phyloP scores from a whole-genome alignment of 2,113 vertebrate species.

The Sylvietta virens region DNA sequence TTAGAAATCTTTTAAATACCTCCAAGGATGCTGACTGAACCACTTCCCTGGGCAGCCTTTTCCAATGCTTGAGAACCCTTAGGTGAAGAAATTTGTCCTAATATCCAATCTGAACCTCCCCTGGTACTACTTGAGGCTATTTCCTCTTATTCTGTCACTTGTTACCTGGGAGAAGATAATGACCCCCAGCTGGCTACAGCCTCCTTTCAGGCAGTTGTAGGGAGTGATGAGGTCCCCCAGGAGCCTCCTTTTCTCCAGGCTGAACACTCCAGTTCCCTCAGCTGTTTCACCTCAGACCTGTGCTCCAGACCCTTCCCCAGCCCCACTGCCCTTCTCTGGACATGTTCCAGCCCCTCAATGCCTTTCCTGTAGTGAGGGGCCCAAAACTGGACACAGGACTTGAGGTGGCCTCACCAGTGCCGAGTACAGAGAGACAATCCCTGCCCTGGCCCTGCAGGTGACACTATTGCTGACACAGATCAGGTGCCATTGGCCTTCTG shows the following conservation, averaged over 20 bases:
- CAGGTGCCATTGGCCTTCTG: background rate
- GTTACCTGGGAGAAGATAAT: background rate
- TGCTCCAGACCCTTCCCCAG: background rate
- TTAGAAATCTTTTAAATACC: background rate
- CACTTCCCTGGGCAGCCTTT: background rate
- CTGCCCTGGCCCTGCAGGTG: background rate
- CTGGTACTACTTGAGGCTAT: background rate
- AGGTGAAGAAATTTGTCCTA: background rate
- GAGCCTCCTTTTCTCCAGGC: background rate
- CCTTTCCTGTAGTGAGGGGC: background rate
- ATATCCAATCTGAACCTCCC: background rate
- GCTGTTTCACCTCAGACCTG: background rate
- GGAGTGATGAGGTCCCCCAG: fast-evolving
- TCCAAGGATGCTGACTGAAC: background rate
- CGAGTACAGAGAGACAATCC: fast-evolving
- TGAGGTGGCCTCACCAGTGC: background rate
- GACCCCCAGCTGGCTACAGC: fast-evolving
- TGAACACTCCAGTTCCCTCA: background rate
- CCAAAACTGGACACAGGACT: background rate
- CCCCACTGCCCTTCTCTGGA: fast-evolving
- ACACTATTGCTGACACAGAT: background rate
- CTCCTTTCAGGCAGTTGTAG: no score
- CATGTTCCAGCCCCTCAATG: fast-evolving
- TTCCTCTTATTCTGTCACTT: background rate
- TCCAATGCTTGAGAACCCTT: background rate